Percentiles rank a stretch among this genome's conserved stretches.
Evolutionary conservation across 2,888 invertebrate species (phyloP).

Genomic region (Zonitis immaculata): DNA sequence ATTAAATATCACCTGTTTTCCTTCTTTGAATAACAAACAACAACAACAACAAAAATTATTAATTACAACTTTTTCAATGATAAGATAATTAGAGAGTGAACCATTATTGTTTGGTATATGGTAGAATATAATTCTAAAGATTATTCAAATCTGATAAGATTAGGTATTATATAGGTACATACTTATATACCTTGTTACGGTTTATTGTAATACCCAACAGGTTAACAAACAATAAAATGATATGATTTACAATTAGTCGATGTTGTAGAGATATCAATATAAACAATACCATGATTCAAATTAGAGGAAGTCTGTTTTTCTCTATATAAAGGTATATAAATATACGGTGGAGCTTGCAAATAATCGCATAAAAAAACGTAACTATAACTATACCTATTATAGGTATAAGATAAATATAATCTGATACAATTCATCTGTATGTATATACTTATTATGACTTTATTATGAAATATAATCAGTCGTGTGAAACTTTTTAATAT

Average conservation of each 20-base stretch:
- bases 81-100: slow-evolving; percentile 15
- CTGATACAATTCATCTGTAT: too few species aligned
- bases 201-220: slow-evolving; percentile 22
- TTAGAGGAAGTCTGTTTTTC: too few species aligned
- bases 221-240: slow-evolving; percentile 23
- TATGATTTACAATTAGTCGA: slow-evolving; percentile 16
- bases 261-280: slow-evolving; percentile 14
- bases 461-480: too few species aligned
- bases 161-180: not conserved
- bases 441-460: too few species aligned
- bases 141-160: slow-evolving; percentile 27
- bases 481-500: too few species aligned
- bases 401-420: too few species aligned
- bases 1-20: not conserved
- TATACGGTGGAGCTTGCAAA: too few species aligned
- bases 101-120: not conserved
- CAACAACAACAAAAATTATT: not conserved
- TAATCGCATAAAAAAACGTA: too few species aligned
- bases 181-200: slow-evolving; percentile 26
- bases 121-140: slow-evolving; percentile 19
- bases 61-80: not conserved
- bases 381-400: too few species aligned
- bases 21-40: not conserved
- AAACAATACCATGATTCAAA: too few species aligned
- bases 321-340: too few species aligned